A percentile compares a stretch with the other conserved stretches of the same genome.
Evolutionary conservation across 2,113 vertebrate species (phyloP).

Genomic region (Pycnonotus jocosus): DNA sequence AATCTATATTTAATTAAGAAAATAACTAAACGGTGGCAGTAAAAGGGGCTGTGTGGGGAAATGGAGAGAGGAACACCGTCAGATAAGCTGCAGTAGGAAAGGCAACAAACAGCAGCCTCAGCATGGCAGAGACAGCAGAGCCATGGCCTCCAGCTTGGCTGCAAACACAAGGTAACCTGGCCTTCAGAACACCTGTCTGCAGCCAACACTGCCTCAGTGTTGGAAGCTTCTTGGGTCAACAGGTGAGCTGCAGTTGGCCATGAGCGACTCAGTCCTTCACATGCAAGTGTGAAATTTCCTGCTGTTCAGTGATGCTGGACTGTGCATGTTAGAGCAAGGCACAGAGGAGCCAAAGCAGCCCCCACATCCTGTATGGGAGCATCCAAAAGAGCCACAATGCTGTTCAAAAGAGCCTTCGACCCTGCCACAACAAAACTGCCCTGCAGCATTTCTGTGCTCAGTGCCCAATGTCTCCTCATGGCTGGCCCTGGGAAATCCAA

Average conservation of each 20-base stretch:
- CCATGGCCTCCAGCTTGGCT: neutral
- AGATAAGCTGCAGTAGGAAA: neutral
- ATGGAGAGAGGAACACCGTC: neutral
- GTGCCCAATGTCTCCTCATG: neutral
- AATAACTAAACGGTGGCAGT: conserved; percentile 39
- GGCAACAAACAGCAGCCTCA: neutral
- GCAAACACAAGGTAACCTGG: neutral
- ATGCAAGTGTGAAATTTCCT: neutral
- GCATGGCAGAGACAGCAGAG: neutral
- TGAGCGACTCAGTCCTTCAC: neutral
- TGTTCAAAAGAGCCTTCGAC: accelerated
- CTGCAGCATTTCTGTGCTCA: accelerated
- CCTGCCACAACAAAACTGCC: neutral
- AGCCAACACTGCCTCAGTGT: neutral
- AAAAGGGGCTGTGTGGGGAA: neutral
- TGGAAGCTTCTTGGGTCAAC: neutral
- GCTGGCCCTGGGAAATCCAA: neutral
- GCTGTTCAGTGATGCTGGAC: neutral
- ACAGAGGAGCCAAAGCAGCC: neutral
- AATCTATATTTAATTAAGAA: conserved; percentile 61
- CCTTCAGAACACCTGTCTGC: neutral
- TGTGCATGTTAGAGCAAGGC: neutral
- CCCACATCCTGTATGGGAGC: neutral
- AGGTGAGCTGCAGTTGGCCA: neutral
- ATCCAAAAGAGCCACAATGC: neutral